These are phyloP conservation scores for Eupsittula cactorum DNA, from an alignment of 2,113 vertebrate species.

Conservation along the genomic window DNA sequence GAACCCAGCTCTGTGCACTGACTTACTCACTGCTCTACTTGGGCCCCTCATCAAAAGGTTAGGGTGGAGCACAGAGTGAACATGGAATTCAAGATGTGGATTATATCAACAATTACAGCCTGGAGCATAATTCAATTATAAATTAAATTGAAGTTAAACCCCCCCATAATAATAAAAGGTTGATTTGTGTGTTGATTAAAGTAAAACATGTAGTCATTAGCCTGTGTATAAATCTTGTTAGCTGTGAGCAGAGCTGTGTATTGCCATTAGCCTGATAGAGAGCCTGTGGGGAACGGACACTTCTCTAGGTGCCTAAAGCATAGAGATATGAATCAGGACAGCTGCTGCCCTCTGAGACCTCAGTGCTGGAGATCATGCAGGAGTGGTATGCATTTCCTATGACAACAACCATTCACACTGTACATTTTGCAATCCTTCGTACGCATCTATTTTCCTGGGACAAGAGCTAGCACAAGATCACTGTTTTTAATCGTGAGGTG, in stretches of 20 bases:
- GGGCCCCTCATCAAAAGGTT: not conserved
- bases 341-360: not conserved
- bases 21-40: not conserved
- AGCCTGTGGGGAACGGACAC: not conserved
- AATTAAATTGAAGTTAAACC: constrained; percentile 51
- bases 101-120: constrained; percentile 65
- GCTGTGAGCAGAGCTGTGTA: not conserved
- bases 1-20: not conserved
- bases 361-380: not conserved
- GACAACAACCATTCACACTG: not conserved
- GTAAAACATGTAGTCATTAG: constrained; percentile 72
- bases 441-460: not conserved
- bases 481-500: not conserved
- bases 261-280: constrained; percentile 60
- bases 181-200: constrained; percentile 67
- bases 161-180: constrained; percentile 54
- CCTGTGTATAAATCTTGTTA: constrained; percentile 71
- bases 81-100: constrained; percentile 30
- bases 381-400: not conserved
- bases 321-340: not conserved
- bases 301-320: not conserved
- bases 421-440: not conserved
- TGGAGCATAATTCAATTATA: constrained; percentile 72
- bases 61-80: not conserved
- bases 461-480: not conserved